phyloP scores from a whole-genome alignment of 2,797 vertebrate genomes.

The Xyrichtys novacula region DNA sequence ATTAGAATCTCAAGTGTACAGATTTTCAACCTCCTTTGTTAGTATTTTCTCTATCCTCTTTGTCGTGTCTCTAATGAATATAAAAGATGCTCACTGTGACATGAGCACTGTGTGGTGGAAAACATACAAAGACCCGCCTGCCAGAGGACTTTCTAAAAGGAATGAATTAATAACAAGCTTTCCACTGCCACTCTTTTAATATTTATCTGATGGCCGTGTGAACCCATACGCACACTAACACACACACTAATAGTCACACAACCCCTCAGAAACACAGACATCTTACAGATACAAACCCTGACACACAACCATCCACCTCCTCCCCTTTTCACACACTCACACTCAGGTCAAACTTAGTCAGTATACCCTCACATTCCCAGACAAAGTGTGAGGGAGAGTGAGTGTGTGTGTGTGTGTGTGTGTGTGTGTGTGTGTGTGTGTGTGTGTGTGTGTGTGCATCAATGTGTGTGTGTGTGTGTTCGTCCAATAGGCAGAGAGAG shows the following conservation, averaged over 20 bases:
- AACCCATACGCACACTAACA: background rate
- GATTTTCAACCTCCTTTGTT: too few species aligned
- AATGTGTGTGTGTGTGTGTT: constrained; percentile 26
- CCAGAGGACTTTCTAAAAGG: constrained; percentile 9
- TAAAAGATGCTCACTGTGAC: background rate
- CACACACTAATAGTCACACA: constrained; percentile 2
- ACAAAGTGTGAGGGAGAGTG: constrained; percentile 61
- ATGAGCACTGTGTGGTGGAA: background rate
- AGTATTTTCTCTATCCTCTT: too few species aligned
- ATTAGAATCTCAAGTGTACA: too few species aligned
- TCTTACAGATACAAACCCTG: constrained; percentile 21
- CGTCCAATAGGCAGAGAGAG: constrained; percentile 52
- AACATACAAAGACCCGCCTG: constrained; percentile 4
- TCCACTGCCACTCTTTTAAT: constrained; percentile 22
- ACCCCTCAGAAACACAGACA: constrained; percentile 25
- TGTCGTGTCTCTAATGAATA: background rate
- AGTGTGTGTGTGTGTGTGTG: constrained; percentile 1
- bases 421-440: constrained; percentile 24
- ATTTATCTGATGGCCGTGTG: constrained; percentile 13
- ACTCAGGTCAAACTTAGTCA: constrained; percentile 67
- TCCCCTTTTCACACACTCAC: constrained; percentile 53
- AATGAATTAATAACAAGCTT: constrained; percentile 46
- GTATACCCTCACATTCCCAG: constrained; percentile 71
- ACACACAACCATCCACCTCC: constrained; percentile 38
- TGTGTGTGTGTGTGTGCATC: constrained; percentile 7